Conservation (phyloP, 2,888 invertebrate genomes). For the Ennomos fuscantarius region DNA sequence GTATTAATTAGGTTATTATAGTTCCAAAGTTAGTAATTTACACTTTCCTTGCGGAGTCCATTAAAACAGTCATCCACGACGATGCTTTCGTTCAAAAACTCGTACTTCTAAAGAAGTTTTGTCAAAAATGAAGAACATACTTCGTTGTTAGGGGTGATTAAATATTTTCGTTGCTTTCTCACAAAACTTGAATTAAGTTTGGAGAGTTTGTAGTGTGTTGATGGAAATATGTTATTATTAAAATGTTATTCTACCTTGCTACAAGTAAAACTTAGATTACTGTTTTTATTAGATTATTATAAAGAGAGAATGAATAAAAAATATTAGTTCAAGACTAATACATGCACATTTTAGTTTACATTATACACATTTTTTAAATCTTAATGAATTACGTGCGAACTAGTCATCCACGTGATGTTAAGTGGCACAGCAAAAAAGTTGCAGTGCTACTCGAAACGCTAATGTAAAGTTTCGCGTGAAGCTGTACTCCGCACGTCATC, state of each 20-base stretch:
- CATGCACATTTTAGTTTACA: too few species aligned
- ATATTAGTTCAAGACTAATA: too few species aligned
- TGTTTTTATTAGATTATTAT: background rate
- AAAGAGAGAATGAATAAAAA: too few species aligned
- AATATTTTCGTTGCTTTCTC: slow-evolving; percentile 9
- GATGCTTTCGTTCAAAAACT: slow-evolving; percentile 1
- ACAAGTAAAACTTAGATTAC: background rate
- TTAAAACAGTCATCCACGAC: background rate
- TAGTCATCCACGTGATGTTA: too few species aligned
- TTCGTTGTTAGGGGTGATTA: slow-evolving; percentile 10
- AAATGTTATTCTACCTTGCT: background rate
- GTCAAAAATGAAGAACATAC: slow-evolving; percentile 7
- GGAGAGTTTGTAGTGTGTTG: background rate
- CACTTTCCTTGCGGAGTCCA: background rate
- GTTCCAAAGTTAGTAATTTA: too few species aligned
- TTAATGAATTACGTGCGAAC: too few species aligned
- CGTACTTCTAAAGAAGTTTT: slow-evolving; percentile 7
- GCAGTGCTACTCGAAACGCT: too few species aligned
- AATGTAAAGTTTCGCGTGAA: too few species aligned
- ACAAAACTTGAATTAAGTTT: background rate
- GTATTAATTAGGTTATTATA: too few species aligned
- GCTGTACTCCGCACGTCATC: too few species aligned
- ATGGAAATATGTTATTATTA: slow-evolving; percentile 5
- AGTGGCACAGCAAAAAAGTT: too few species aligned
- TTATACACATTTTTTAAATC: background rate